phyloP scores from a whole-genome alignment of 1,140 invertebrate genomes.

The Bombus picipes region DNA sequence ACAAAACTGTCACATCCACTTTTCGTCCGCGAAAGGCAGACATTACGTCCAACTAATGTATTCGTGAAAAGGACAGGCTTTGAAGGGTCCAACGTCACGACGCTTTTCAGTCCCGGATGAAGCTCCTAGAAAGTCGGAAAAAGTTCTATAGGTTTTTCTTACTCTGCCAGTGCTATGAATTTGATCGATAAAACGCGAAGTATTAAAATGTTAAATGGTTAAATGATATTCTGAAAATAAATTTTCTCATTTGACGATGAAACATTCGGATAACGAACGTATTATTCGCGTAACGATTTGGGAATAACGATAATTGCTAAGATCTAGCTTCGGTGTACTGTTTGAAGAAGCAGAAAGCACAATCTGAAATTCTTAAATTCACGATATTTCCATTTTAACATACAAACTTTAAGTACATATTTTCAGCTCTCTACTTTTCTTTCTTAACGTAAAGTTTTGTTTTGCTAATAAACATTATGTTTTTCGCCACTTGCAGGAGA shows the following conservation, averaged over 20 bases:
- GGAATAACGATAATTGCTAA: too few species aligned
- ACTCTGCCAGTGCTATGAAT: not conserved
- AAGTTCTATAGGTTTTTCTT: not conserved
- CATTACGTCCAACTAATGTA: not conserved
- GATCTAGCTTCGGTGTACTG: too few species aligned
- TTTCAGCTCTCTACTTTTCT: not conserved
- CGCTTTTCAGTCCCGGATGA: not conserved
- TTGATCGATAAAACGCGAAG: not conserved
- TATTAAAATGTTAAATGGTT: too few species aligned
- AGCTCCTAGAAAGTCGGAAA: not conserved
- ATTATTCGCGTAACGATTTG: too few species aligned
- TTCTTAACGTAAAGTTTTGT: not conserved
- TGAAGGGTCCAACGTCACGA: not conserved
- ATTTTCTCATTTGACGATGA: too few species aligned
- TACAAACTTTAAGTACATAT: not conserved
- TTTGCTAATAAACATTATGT: not conserved
- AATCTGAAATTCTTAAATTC: too few species aligned
- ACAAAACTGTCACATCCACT: conserved; percentile 8
- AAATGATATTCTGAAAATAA: too few species aligned
- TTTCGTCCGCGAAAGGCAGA: not conserved
- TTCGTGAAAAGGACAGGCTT: not conserved
- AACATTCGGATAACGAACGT: too few species aligned
- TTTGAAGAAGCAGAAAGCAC: too few species aligned
- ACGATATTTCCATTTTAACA: not conserved
- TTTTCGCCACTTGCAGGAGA: not conserved